These are phyloP conservation scores for Aelia acuminata DNA, from an alignment of 2,888 invertebrate genomes.

Conservation along the genomic window DNA sequence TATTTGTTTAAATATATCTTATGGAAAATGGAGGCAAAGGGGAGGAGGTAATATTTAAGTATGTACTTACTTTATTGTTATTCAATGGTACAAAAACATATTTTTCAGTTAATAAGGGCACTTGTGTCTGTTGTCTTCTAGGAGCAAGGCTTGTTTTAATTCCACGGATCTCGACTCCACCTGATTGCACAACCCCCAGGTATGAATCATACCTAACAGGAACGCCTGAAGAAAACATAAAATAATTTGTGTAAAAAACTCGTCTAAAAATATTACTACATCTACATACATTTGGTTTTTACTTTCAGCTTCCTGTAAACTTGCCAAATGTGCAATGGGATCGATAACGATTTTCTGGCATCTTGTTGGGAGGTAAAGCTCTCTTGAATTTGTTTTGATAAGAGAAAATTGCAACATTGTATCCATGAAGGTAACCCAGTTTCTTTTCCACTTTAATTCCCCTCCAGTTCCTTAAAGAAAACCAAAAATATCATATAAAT, in stretches of 20 bases:
- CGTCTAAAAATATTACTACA: not conserved
- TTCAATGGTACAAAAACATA: conserved; percentile 86
- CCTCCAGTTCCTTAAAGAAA: conserved; percentile 74
- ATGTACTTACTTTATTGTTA: conserved; percentile 68
- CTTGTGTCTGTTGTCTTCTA: conserved; percentile 82
- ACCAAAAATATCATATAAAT: not conserved
- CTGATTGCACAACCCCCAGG: conserved; percentile 81
- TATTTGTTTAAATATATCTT: not conserved
- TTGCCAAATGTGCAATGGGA: conserved; percentile 71
- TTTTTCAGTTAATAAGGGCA: conserved; percentile 85
- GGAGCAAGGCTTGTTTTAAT: conserved; percentile 94
- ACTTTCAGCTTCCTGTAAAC: conserved; percentile 20
- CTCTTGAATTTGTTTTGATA: conserved; percentile 81
- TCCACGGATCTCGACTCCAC: conserved; percentile 90
- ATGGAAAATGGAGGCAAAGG: not conserved
- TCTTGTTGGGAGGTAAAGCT: conserved; percentile 89
- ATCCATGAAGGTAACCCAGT: conserved; percentile 97
- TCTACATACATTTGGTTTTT: not conserved
- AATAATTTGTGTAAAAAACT: not conserved
- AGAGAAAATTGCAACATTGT: conserved; percentile 96
- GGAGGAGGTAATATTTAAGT: not conserved
- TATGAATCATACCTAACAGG: conserved; percentile 78
- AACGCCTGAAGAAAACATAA: conserved; percentile 58
- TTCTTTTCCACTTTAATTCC: conserved; percentile 85
- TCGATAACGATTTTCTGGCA: conserved; percentile 87